A percentile compares a stretch with the other conserved stretches of the same genome.
Conservation (phyloP, 2,888 invertebrate genomes). For the Antheraea yamamai region DNA sequence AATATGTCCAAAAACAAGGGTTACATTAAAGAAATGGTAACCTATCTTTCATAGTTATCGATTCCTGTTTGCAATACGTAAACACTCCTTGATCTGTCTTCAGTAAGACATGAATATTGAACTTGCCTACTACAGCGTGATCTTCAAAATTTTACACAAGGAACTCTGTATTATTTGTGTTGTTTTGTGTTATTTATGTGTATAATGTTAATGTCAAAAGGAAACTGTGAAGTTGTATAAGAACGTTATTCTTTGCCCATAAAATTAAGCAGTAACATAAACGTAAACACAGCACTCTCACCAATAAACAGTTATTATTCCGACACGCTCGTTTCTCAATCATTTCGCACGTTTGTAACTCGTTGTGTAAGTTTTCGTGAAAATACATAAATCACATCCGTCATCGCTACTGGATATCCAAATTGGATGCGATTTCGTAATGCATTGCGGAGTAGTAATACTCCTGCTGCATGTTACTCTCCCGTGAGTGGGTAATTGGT, state of each 20-base stretch:
- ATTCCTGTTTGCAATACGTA: neutral
- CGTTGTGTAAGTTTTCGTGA: neutral
- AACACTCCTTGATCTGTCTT: neutral
- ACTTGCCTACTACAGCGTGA: neutral
- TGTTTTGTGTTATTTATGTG: no score
- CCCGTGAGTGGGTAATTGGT: neutral
- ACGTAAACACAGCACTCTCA: constrained; percentile 18
- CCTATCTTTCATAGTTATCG: no score
- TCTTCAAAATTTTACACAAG: neutral
- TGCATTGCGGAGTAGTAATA: neutral
- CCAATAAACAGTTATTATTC: constrained; percentile 14
- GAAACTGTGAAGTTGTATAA: neutral
- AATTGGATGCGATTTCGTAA: constrained; percentile 5
- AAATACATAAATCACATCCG: constrained; percentile 6
- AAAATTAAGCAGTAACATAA: neutral
- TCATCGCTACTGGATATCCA: neutral
- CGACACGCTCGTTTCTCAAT: constrained; percentile 12
- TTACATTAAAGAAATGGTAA: no score
- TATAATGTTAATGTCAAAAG: neutral
- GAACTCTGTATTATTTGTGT: neutral
- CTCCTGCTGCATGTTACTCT: neutral
- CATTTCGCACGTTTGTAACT: constrained; percentile 5
- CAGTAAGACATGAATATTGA: neutral
- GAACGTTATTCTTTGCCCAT: neutral
- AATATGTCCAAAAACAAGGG: neutral